These are phyloP conservation scores for Mesorhabditis belari DNA, from an alignment of 2,888 invertebrate genomes.

Conservation along the genomic window DNA sequence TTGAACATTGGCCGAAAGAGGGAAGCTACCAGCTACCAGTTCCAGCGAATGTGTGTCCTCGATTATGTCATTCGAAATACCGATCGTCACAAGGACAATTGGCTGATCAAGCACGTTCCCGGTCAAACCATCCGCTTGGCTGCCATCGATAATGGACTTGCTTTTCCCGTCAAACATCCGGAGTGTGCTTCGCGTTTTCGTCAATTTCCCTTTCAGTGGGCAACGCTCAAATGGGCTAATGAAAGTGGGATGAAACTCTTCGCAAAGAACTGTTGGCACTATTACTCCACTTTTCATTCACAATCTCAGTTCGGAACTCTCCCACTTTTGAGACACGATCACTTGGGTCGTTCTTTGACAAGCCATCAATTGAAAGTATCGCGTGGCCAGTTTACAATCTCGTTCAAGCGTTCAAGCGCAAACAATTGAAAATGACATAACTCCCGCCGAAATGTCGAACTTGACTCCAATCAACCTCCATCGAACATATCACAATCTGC, in stretches of 20 bases:
- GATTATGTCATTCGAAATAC: constrained; percentile 50
- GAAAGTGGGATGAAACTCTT: constrained; percentile 24
- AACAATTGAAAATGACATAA: constrained; percentile 25
- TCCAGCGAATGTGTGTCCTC: constrained; percentile 61
- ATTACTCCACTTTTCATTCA: constrained; percentile 38
- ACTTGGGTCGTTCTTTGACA: constrained; percentile 23
- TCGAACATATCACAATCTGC: constrained; percentile 11
- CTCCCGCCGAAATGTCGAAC: constrained; percentile 34
- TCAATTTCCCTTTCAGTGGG: constrained; percentile 46
- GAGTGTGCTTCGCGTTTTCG: constrained; percentile 60
- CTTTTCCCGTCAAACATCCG: constrained; percentile 98
- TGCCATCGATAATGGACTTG: constrained; percentile 94
- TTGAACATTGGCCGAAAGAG: constrained; percentile 38
- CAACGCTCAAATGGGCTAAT: constrained; percentile 35
- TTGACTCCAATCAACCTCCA: constrained; percentile 30
- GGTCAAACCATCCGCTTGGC: constrained; percentile 70
- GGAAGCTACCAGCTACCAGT: constrained; percentile 38
- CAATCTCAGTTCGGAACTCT: constrained; percentile 32
- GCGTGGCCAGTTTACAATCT: constrained; percentile 45
- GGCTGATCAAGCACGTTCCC: constrained; percentile 72
- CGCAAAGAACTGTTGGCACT: constrained; percentile 21
- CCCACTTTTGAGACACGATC: constrained; percentile 59
- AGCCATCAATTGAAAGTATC: constrained; percentile 38
- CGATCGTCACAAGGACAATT: constrained; percentile 89
- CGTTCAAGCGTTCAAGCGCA: too few species aligned